Conservation (phyloP, 2,113 vertebrate genomes). For the Solenodon paradoxus region DNA sequence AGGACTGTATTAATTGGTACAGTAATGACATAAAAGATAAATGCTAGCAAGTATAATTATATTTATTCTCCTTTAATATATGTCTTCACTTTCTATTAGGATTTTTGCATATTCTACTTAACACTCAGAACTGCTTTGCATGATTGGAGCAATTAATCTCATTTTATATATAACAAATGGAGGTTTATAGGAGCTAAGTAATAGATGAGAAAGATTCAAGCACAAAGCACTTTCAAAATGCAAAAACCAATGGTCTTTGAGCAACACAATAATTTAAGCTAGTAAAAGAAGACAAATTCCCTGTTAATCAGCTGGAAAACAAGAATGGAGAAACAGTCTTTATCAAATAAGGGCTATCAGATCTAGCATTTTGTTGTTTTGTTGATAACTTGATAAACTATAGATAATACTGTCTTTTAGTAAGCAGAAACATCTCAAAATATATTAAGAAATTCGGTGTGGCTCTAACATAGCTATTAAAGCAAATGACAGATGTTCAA, state of each 20-base stretch:
- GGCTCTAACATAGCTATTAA: neutral
- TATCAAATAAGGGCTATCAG: neutral
- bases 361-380: neutral
- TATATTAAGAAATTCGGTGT: neutral
- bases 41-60: neutral
- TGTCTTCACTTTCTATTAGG: neutral
- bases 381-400: neutral
- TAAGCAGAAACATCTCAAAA: neutral
- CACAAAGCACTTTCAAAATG: neutral
- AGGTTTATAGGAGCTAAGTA: neutral
- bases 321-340: neutral
- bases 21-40: neutral
- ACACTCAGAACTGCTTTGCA: neutral
- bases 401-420: neutral
- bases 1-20: neutral
- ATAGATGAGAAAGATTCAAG: neutral
- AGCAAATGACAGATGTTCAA: neutral
- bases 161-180: neutral
- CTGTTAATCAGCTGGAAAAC: neutral
- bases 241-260: neutral
- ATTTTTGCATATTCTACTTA: neutral
- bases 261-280: neutral
- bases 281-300: neutral
- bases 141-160: neutral
- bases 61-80: neutral